Conservation (phyloP, 2,113 vertebrate genomes). For the Cariama cristata region DNA sequence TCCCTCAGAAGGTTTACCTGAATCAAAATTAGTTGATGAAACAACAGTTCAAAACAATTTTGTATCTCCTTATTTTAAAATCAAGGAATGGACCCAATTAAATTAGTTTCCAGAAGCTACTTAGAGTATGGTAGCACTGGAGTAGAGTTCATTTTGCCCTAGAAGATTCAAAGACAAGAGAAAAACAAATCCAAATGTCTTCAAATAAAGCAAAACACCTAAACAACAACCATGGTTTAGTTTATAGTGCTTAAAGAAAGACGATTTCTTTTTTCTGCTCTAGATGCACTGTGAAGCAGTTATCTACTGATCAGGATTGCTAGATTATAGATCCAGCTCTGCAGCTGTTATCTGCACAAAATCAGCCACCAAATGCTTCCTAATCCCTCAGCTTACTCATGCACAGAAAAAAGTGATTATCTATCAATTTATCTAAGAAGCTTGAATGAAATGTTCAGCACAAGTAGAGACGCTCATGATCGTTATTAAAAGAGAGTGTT, state of each 20-base stretch:
- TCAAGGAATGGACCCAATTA: background rate
- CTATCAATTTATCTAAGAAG: background rate
- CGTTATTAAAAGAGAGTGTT: background rate
- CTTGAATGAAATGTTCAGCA: background rate
- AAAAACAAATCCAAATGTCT: background rate
- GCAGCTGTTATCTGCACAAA: background rate
- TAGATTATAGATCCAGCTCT: background rate
- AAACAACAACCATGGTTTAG: background rate
- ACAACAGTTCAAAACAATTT: background rate
- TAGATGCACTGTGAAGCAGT: background rate
- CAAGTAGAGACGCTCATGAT: background rate
- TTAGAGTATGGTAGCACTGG: background rate
- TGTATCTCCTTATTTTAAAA: background rate
- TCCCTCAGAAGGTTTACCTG: background rate
- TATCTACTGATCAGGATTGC: background rate
- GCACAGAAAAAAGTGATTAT: background rate
- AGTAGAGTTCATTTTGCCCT: background rate
- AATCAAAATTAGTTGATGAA: background rate
- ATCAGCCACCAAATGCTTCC: background rate
- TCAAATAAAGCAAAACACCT: background rate
- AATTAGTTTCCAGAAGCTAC: background rate
- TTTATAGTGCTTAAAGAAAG: background rate
- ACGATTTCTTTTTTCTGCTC: fast-evolving
- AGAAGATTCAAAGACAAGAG: background rate
- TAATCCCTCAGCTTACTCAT: background rate